phyloP scores from a whole-genome alignment of 2,888 invertebrate species.

The Hypselothyrea guttata region DNA sequence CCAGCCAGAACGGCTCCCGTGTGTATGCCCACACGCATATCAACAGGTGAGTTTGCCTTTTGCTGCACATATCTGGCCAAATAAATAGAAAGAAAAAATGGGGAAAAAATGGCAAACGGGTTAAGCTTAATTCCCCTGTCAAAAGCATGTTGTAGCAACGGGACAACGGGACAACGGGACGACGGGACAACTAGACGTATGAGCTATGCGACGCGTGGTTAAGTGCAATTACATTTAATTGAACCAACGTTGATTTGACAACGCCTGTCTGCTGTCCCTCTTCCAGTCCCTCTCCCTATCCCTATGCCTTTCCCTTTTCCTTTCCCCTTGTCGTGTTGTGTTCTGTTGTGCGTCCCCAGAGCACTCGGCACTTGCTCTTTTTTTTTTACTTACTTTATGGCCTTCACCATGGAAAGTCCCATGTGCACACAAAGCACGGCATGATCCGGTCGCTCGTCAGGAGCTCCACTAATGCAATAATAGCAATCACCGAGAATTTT shows the following conservation, averaged over 20 bases:
- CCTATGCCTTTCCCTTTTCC: too few species aligned
- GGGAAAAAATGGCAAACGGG: background rate
- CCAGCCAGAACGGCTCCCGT: constrained; percentile 97
- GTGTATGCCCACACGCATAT: constrained; percentile 95
- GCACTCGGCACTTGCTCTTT: too few species aligned
- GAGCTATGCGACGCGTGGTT: constrained; percentile 48
- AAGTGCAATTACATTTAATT: constrained; percentile 73
- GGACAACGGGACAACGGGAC: too few species aligned
- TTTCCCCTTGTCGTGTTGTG: background rate
- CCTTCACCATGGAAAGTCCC: constrained; percentile 98
- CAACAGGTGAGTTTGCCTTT: constrained; percentile 95
- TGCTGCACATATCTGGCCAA: constrained; percentile 91
- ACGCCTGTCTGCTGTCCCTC: too few species aligned
- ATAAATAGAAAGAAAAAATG: background rate
- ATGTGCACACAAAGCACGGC: constrained; percentile 96
- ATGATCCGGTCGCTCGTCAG: constrained; percentile 94
- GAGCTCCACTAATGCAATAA: constrained; percentile 98
- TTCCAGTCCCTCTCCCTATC: too few species aligned
- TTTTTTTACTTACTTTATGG: constrained; percentile 93
- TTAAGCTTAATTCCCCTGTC: constrained; percentile 8
- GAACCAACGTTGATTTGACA: constrained; percentile 70
- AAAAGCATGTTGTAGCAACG: constrained; percentile 6
- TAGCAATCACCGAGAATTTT: constrained; percentile 99
- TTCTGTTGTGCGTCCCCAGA: background rate
- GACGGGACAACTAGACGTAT: constrained; percentile 1